phyloP scores from a whole-genome alignment of 1,140 invertebrate species.

The Pemphigus obesinymphae region DNA sequence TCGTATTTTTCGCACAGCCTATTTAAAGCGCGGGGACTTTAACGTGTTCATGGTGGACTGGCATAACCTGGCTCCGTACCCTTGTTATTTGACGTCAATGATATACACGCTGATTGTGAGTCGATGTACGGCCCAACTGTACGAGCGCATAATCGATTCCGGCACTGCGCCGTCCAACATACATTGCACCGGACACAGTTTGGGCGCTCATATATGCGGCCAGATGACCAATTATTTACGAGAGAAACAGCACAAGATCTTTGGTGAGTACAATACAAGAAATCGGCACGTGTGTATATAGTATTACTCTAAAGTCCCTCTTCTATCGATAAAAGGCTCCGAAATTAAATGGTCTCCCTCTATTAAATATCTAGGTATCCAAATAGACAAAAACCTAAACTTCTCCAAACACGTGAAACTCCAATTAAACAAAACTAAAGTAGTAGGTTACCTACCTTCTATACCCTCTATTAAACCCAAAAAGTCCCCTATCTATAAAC shows the following conservation, averaged over 20 bases:
- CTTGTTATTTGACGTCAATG: conserved; percentile 63
- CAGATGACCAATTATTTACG: conserved; percentile 50
- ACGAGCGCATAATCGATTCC: conserved; percentile 60
- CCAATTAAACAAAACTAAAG: too few species aligned
- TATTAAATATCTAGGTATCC: too few species aligned
- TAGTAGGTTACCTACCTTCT: too few species aligned
- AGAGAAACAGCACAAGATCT: conserved; percentile 48
- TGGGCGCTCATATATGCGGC: conserved; percentile 53
- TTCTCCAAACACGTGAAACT: too few species aligned
- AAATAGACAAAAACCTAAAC: too few species aligned
- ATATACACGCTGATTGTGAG: conserved; percentile 54
- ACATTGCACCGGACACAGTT: conserved; percentile 52
- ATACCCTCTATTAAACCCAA: too few species aligned
- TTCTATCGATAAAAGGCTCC: too few species aligned
- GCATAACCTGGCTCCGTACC: conserved; percentile 60
- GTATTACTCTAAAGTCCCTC: too few species aligned
- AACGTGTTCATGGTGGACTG: conserved; percentile 75
- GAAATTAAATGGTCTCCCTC: too few species aligned
- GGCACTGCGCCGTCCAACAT: conserved; percentile 46
- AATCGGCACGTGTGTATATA: too few species aligned
- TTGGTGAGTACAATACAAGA: conserved; percentile 48
- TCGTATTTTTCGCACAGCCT: conserved; percentile 58
- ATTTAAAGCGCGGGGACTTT: conserved; percentile 62
- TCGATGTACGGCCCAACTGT: conserved; percentile 56
- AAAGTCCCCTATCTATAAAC: too few species aligned